A percentile compares a stretch with the other conserved stretches of the same genome.
These are phyloP conservation scores for Thalassophryne amazonica DNA, from an alignment of 2,797 vertebrate species.

Conservation along the genomic window DNA sequence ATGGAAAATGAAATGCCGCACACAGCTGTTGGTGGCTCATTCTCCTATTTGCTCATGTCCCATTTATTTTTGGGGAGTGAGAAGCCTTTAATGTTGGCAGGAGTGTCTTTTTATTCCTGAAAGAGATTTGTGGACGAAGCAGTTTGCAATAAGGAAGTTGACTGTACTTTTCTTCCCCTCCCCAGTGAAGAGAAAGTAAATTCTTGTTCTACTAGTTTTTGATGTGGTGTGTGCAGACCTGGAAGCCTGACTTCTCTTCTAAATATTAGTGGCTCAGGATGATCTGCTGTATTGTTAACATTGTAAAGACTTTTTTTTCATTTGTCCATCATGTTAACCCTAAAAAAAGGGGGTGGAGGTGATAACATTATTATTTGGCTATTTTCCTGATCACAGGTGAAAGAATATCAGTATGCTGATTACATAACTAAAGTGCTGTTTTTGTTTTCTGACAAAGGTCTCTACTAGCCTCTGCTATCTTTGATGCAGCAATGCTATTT, in stretches of 20 bases:
- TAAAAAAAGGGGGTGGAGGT: constrained; percentile 18
- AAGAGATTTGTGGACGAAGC: constrained; percentile 47
- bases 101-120: constrained; percentile 45
- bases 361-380: constrained; percentile 48
- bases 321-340: constrained; percentile 36
- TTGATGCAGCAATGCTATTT: constrained; percentile 67
- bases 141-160: constrained; percentile 57
- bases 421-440: constrained; percentile 60
- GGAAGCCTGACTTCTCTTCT: constrained; percentile 57
- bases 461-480: constrained; percentile 67
- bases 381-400: constrained; percentile 66
- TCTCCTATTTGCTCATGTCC: constrained; percentile 47
- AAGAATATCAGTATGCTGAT: constrained; percentile 42
- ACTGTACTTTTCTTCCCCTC: constrained; percentile 48
- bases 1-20: constrained; percentile 55
- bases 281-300: constrained; percentile 47
- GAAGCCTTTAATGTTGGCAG: constrained; percentile 36
- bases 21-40: constrained; percentile 50
- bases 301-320: constrained; percentile 42
- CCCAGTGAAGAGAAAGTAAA: constrained; percentile 61
- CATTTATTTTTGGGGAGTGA: constrained; percentile 46
- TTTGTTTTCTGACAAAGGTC: constrained; percentile 67
- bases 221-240: constrained; percentile 44
- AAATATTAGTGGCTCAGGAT: constrained; percentile 46
- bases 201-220: constrained; percentile 68